Evolutionary conservation across 2,888 invertebrate genomes (phyloP), one percentile per base, ranked within the genome.

Genomic region (Tipula lateralis): DNA sequence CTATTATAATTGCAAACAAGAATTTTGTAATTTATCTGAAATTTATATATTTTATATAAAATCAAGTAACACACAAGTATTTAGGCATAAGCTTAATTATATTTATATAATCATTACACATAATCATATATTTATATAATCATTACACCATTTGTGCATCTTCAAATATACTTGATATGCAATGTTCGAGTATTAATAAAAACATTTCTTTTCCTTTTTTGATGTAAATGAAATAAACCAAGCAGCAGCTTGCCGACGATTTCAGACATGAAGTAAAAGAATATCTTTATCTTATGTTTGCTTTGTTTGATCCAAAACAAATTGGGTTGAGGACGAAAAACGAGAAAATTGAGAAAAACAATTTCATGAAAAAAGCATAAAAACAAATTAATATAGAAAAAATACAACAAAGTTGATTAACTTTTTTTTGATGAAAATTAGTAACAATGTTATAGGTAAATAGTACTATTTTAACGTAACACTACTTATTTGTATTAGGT

Each of bases 381-480:
- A 66, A 66, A 19, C 66, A 66, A 66, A 66, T 66, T 66, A 66
- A 24, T 24, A 66, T 24, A 24, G 13, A 66, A 24, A 19, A 24
- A 50, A 50, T 50, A 50, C 44, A 50, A 50, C 44, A 50, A 50
- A 24, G 24, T 66, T 66, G 66, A 66, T 66, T 66, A 66, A 66
- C 66, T 66, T 66, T 66, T 24, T 66, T 66, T 66, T 66, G 66
- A 12, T 24, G 66, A 66, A 66, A 66, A 66, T 66, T 66, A 66
- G 66, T 66, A 66, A 66, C 66, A 66, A 66, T 66, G 66, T 66
- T 66, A 66, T 66, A 66, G 66, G 66, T 66, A 66, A 66, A 66
- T 66, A 66, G n/a, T 44, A 44, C 44, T 39, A 44, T 44, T 44
- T 44, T 44, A 19, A 66, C 66, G 7, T 24, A 66, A 66, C 24